A percentile compares a stretch with the other conserved stretches of the same genome.
Conservation (phyloP, 2,797 vertebrate species). For the Mus caroli region DNA sequence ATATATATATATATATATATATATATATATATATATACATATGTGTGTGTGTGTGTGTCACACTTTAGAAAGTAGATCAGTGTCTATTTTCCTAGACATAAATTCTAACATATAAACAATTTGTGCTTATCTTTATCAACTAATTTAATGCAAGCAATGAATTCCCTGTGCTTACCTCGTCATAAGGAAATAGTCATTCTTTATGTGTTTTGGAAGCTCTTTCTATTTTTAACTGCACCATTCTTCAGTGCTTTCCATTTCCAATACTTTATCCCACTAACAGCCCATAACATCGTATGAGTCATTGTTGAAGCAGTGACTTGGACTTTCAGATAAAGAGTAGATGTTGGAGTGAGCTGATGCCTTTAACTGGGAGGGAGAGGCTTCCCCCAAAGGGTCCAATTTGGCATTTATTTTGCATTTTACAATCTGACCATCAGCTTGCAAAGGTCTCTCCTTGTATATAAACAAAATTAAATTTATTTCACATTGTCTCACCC, state of each 20-base stretch:
- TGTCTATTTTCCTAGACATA: slow-evolving; percentile 56
- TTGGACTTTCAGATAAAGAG: slow-evolving; percentile 12
- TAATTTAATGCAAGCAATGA: slow-evolving; percentile 66
- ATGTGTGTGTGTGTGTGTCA: neutral
- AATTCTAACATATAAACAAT: slow-evolving; percentile 68
- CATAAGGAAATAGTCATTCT: slow-evolving; percentile 68
- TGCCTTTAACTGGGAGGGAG: slow-evolving; percentile 16
- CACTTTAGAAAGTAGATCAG: slow-evolving; percentile 33
- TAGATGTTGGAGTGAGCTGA: neutral
- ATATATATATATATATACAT: neutral
- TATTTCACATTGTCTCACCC: slow-evolving; percentile 55
- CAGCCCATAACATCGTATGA: neutral
- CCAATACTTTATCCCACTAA: slow-evolving; percentile 59
- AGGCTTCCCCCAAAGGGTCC: neutral
- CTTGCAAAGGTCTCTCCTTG: slow-evolving; percentile 40
- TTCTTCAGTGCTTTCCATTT: slow-evolving; percentile 51
- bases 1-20: neutral
- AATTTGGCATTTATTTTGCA: slow-evolving; percentile 3
- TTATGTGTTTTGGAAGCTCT: slow-evolving; percentile 39
- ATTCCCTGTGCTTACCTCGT: slow-evolving; percentile 26
- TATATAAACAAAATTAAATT: slow-evolving; percentile 63
- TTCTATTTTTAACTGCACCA: slow-evolving; percentile 12
- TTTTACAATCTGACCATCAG: slow-evolving; percentile 45
- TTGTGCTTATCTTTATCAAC: slow-evolving; percentile 45
- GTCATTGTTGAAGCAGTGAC: slow-evolving; percentile 18